These are phyloP conservation scores for Camponotus floridanus DNA, from an alignment of 1,140 invertebrate species.

Conservation along the genomic window DNA sequence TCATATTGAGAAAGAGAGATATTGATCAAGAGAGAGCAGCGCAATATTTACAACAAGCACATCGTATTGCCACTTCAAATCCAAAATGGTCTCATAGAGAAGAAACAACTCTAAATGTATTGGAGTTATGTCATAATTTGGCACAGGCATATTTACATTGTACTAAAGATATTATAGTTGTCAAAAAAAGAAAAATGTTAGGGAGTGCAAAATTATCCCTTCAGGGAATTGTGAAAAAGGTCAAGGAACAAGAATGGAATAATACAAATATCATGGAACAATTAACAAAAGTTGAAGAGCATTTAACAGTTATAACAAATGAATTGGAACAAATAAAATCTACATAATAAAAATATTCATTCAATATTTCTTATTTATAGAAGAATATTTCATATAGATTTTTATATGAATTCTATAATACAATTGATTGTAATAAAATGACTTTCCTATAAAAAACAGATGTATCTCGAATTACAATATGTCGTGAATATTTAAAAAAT, in stretches of 20 bases:
- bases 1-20: slow-evolving; percentile 83
- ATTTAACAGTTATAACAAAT: slow-evolving; percentile 67
- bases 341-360: neutral
- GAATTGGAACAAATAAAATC: slow-evolving; percentile 70
- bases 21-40: slow-evolving; percentile 87
- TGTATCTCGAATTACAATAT: neutral
- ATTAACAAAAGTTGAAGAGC: slow-evolving; percentile 78
- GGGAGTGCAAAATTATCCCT: slow-evolving; percentile 88
- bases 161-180: slow-evolving; percentile 72
- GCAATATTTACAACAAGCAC: slow-evolving; percentile 88
- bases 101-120: slow-evolving; percentile 83
- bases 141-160: slow-evolving; percentile 82
- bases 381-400: slow-evolving; percentile 16
- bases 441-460: neutral
- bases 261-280: slow-evolving; percentile 75
- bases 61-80: slow-evolving; percentile 87
- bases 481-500: too few species aligned
- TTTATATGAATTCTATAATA: neutral
- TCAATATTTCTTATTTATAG: neutral
- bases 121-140: slow-evolving; percentile 85
- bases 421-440: neutral
- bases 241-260: slow-evolving; percentile 85
- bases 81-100: slow-evolving; percentile 88
- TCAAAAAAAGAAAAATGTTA: slow-evolving; percentile 85
- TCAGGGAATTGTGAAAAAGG: slow-evolving; percentile 86